Evolutionary conservation across 2,888 invertebrate genomes (phyloP), one percentile per base, ranked within the genome.

Genomic region (Chloroclysta siterata): DNA sequence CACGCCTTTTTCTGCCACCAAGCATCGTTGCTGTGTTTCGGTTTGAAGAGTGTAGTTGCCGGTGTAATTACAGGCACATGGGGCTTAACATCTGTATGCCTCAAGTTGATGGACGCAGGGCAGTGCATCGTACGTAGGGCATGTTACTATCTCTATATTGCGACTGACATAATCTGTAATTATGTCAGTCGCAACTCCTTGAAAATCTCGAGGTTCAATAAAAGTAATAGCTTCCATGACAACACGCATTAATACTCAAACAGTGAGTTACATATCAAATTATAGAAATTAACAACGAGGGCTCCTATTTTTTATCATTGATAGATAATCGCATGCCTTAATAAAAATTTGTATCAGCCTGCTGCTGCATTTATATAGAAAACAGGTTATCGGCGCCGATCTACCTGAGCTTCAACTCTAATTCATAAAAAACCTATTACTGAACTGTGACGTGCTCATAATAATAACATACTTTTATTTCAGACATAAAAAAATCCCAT

Each of bases 281-380:
- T 79, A 83, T 83, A 81, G 76, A 83, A 87, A 85, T 85, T 88
- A 87, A 85, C 78, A 79, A 82, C 74, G 69, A 69, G 76, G 74
- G 78, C 42, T 56, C 72, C 76, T 73, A 72, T 87, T 89, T 88
- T 87, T 87, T 87, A 80, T 82, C 76, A 70, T 69, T 66, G 58
- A 64, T 64, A 82, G 81, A 85, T 85, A 84, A 85, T 84, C 83
- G 80, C 82, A 81, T 85, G 78, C 79, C 81, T 84, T 79, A 77
- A 83, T 80, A 82, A 83, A 84, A 87, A 86, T 86, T 83, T 86
- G 82, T 87, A 84, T 78, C 82, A 87, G 82, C 84, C 85, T 85
- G 84, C 86, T 82, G 74, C 11, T 14, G 8, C 8, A 39, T 53
- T 57, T 53, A 22, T 41, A 33, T 11, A 48, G 28, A 64, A 60